Evolutionary conservation across 2,888 invertebrate species (phyloP), one percentile per base, ranked within the genome.

Genomic region (Stenodera caucasica): DNA sequence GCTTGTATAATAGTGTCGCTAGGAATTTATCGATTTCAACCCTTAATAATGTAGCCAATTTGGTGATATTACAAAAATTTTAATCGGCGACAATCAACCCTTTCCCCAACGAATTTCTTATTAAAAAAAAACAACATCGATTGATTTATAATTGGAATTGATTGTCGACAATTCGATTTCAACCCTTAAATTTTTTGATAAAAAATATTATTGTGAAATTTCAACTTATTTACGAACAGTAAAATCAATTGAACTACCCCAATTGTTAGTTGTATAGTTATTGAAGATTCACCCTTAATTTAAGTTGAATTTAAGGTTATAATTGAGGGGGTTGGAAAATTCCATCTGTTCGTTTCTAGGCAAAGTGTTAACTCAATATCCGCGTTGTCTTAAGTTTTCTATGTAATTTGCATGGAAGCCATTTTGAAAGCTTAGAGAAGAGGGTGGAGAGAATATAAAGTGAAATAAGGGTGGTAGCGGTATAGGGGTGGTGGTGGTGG

Each of bases 311-410:
- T 45, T 45, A 45, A 21, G 30, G 52, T 32, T n/a, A 12, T 52
- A 26, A 21, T 4, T 4, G 51, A 15, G 32, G 18, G 14, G 29
- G 18, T 8, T 45, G 21, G 21, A 45, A 45, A 45, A 45, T 60
- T 56, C 63, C 61, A 61, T 60, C 53, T 65, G 54, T 56, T 63
- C 67, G 63, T 66, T 56, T 63, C 60, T 68, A 64, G 68, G 72
- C 71, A 76, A 63, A 63, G 75, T 75, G 78, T 77, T 78, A 79
- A 79, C 78, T 79, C 78, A 79, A 79, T 79, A 79, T 79, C 77
- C 78, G 77, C 77, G 77, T 75, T 78, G 79, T 79, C 79, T 79
- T 80, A 80, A 80, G 80, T 80, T 80, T 80, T 80, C 79, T 79
- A 76, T 77, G 77, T 78, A 80, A 80, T 79, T 80, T 79, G 77